phyloP scores from a whole-genome alignment of 2,113 vertebrate species.

The Odocoileus hemionus region DNA sequence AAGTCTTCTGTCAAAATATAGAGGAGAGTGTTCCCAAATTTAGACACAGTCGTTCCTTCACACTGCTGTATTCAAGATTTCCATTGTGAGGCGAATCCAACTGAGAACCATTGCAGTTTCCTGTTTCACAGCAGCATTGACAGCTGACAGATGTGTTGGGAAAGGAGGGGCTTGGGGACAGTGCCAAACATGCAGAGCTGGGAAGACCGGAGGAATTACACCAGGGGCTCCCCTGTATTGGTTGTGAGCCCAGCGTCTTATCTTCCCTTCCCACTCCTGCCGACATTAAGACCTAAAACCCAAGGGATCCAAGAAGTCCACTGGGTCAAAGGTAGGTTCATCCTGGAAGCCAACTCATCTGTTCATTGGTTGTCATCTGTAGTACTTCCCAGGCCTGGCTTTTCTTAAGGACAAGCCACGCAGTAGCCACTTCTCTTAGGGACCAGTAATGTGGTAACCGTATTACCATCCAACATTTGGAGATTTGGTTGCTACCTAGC shows the following conservation, averaged over 20 bases:
- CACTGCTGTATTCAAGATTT: not conserved
- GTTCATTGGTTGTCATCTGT: not conserved
- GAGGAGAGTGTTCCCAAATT: not conserved
- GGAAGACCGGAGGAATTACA: not conserved
- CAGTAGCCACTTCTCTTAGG: not conserved
- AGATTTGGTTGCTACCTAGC: not conserved
- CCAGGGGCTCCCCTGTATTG: rapidly evolving
- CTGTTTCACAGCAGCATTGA: too few species aligned
- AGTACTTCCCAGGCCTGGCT: not conserved
- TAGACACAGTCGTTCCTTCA: not conserved
- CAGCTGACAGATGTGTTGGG: not conserved
- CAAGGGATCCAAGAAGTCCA: rapidly evolving
- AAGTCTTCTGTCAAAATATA: not conserved
- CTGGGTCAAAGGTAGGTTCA: not conserved
- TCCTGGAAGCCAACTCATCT: not conserved
- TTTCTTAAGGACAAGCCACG: not conserved
- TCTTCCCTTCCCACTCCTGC: not conserved
- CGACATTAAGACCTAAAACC: not conserved
- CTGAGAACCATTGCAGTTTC: not conserved
- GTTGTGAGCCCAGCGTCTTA: not conserved
- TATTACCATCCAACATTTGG: not conserved
- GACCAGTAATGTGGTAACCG: not conserved
- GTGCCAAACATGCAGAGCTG: not conserved
- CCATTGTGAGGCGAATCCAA: too few species aligned
- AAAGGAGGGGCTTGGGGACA: not conserved